Percentiles rank a stretch among this genome's conserved stretches.
Conservation (phyloP, 2,888 invertebrate species). For the Lepetodrilus schrolli region DNA sequence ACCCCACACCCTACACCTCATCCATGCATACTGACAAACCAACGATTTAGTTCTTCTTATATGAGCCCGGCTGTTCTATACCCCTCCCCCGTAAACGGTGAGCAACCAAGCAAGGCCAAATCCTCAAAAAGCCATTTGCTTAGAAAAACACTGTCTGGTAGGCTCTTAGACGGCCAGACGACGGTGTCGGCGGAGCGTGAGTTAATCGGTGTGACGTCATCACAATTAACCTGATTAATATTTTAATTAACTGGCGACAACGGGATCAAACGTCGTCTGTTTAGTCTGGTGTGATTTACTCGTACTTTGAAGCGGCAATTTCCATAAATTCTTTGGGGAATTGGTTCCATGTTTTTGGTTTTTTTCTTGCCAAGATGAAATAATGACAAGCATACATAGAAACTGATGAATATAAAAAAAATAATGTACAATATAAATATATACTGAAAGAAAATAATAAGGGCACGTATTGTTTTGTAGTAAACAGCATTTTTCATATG, state of each 20-base stretch:
- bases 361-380: too few species aligned
- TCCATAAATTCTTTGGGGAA: too few species aligned
- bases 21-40: not conserved
- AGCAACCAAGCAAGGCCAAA: constrained; percentile 15
- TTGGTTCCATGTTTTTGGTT: too few species aligned
- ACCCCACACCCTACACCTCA: not conserved
- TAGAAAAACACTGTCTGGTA: constrained; percentile 9
- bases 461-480: too few species aligned
- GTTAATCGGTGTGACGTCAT: constrained; percentile 6
- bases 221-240: not conserved
- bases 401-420: too few species aligned
- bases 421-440: too few species aligned
- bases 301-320: too few species aligned
- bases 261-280: too few species aligned
- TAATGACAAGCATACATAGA: too few species aligned
- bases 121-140: not conserved
- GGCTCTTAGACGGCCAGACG: not conserved
- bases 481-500: too few species aligned
- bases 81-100: constrained; percentile 8
- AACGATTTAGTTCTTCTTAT: constrained; percentile 9
- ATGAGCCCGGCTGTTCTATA: not conserved
- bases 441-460: too few species aligned
- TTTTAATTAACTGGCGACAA: not conserved
- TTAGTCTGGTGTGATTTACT: too few species aligned
- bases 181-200: not conserved